Conservation (phyloP, 2,888 invertebrate species). For the Sipunculus nudus region DNA sequence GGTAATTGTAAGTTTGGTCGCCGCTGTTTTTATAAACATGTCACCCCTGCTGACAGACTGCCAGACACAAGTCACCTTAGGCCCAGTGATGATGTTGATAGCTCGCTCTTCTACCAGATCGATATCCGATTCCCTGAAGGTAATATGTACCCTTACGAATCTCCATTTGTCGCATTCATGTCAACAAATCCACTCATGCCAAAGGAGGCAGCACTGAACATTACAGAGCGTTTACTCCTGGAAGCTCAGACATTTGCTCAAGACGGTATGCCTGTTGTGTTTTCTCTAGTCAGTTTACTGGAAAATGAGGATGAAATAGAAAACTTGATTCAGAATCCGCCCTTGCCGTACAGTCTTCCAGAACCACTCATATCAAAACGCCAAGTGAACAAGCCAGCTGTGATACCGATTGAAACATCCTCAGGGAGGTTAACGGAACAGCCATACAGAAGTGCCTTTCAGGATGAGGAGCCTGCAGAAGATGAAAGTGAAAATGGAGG, state of each 20-base stretch:
- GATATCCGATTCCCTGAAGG: constrained; percentile 55
- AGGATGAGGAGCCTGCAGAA: no score
- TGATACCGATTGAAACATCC: no score
- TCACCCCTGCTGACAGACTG: no score
- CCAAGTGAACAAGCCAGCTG: no score
- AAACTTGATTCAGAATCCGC: constrained; percentile 41
- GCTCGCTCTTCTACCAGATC: constrained; percentile 39
- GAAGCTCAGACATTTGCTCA: constrained; percentile 47
- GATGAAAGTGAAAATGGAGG: background rate
- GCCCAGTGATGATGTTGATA: background rate
- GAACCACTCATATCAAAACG: constrained; percentile 25
- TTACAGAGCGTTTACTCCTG: constrained; percentile 47
- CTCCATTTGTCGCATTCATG: constrained; percentile 55
- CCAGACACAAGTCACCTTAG: no score
- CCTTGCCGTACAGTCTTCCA: constrained; percentile 44
- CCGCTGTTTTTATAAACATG: no score
- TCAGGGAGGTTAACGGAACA: no score
- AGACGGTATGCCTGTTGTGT: constrained; percentile 49
- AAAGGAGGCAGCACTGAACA: constrained; percentile 48
- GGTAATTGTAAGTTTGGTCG: no score
- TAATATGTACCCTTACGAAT: constrained; percentile 53
- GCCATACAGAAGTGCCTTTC: no score
- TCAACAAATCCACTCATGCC: constrained; percentile 45
- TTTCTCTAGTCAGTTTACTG: constrained; percentile 53
- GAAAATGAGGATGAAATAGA: constrained; percentile 49